phyloP scores from a whole-genome alignment of 2,113 vertebrate species.

The Brachypteracias leptosomus region DNA sequence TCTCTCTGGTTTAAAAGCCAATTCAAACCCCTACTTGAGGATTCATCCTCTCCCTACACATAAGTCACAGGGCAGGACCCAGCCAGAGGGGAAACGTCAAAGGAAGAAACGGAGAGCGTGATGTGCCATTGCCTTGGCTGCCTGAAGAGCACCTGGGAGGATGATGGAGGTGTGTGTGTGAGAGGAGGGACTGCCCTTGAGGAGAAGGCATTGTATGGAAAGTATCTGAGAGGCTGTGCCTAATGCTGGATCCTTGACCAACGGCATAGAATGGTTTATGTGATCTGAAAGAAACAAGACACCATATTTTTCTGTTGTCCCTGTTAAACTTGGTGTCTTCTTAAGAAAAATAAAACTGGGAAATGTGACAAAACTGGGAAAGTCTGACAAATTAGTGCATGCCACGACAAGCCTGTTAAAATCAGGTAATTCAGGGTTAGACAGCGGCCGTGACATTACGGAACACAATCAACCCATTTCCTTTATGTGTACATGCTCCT shows the following conservation, averaged over 20 bases:
- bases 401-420: background rate
- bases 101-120: rapidly evolving
- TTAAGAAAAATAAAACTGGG: background rate
- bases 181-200: background rate
- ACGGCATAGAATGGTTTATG: rapidly evolving
- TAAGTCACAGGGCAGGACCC: background rate
- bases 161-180: rapidly evolving
- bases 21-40: background rate
- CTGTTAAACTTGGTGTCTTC: background rate
- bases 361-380: background rate
- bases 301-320: background rate
- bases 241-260: background rate
- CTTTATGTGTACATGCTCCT: background rate
- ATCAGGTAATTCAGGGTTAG: background rate
- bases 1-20: background rate
- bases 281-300: background rate
- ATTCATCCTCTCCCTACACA: background rate
- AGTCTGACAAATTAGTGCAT: background rate
- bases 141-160: background rate
- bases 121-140: background rate
- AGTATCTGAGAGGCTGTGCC: background rate
- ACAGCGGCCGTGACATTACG: background rate
- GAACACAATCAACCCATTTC: background rate
- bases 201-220: background rate
- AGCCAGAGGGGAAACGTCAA: background rate